These are phyloP conservation scores for Ictalurus furcatus DNA, from an alignment of 2,113 vertebrate genomes.

Conservation along the genomic window DNA sequence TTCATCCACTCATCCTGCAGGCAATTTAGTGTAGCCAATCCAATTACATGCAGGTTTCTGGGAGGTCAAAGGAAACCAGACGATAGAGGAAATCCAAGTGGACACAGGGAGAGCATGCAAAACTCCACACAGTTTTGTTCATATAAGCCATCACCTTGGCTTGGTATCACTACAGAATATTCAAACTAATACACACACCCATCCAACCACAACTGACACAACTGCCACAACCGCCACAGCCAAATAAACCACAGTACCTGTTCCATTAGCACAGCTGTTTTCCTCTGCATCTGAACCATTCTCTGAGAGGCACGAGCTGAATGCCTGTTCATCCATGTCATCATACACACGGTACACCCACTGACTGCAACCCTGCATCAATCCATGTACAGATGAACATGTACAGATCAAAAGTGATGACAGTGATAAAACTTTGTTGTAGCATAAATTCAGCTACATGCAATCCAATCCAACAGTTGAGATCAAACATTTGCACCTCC, in stretches of 20 bases:
- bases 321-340: conserved; percentile 83
- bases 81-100: neutral
- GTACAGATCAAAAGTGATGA: neutral
- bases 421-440: neutral
- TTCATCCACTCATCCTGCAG: neutral
- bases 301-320: conserved; percentile 63
- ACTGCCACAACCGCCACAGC: neutral
- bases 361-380: conserved; percentile 58
- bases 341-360: conserved; percentile 92
- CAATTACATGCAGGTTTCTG: neutral
- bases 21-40: neutral
- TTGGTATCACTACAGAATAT: neutral
- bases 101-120: neutral
- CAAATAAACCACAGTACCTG: conserved; percentile 59
- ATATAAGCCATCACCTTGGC: neutral
- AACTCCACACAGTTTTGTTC: neutral
- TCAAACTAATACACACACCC: neutral
- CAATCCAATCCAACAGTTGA: neutral
- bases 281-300: conserved; percentile 69
- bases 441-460: neutral
- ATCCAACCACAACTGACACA: conserved; percentile 10
- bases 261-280: conserved; percentile 67
- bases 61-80: neutral
- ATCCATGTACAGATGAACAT: neutral
- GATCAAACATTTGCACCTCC: neutral